Evolutionary conservation across 2,797 vertebrate species (phyloP).

Genomic region (Eospalax fontanierii): DNA sequence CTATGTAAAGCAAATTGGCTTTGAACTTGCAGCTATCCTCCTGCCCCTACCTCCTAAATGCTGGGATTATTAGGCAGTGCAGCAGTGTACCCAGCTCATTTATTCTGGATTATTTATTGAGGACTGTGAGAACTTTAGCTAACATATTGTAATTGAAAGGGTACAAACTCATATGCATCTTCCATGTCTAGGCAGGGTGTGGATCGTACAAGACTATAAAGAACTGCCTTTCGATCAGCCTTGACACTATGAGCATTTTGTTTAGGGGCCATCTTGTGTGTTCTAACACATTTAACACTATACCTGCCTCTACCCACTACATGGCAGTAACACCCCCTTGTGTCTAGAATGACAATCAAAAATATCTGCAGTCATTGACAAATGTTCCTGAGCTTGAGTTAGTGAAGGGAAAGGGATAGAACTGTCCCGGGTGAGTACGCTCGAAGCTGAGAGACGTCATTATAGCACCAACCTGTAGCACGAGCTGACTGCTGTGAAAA

Average conservation of each 20-base stretch:
- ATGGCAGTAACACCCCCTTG: neutral
- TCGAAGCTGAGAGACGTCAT: constrained; percentile 21
- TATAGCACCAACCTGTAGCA: neutral
- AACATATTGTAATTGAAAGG: neutral
- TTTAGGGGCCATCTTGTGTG: neutral
- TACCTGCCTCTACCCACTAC: neutral
- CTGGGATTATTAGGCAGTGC: neutral
- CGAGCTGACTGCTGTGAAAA: neutral
- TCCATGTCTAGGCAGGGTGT: neutral
- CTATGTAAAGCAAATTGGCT: neutral
- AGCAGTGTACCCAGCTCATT: neutral
- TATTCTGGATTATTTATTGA: constrained; percentile 41
- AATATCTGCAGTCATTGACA: neutral
- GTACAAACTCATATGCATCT: neutral
- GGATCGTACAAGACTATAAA: neutral
- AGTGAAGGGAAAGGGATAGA: neutral
- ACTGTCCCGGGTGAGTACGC: neutral
- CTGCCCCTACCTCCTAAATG: neutral
- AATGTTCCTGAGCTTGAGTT: neutral
- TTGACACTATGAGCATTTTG: neutral
- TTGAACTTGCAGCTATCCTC: neutral
- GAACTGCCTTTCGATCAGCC: neutral
- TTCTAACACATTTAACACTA: neutral
- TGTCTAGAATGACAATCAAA: neutral
- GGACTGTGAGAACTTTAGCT: neutral